phyloP scores from a whole-genome alignment of 2,113 vertebrate genomes.

The Hemibagrus wyckioides region DNA sequence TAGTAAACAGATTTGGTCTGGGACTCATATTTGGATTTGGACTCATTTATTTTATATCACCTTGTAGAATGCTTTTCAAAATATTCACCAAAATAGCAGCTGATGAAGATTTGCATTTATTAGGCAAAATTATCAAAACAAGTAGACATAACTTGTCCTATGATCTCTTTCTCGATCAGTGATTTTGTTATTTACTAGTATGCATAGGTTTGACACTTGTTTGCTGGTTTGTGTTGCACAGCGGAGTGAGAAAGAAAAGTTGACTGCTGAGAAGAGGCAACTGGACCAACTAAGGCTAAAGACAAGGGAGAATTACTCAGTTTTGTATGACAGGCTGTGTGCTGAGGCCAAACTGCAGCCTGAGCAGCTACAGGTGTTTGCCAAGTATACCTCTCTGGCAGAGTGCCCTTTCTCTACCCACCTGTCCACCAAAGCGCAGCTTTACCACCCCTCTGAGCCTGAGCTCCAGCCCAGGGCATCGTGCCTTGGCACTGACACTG shows the following conservation, averaged over 20 bases:
- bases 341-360: slow-evolving; percentile 84
- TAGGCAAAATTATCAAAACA: background rate
- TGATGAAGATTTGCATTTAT: background rate
- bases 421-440: slow-evolving; percentile 69
- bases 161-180: background rate
- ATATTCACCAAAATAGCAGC: background rate
- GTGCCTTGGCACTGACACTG: slow-evolving; percentile 40
- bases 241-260: slow-evolving; percentile 48
- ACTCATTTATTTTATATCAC: background rate
- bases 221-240: slow-evolving; percentile 23
- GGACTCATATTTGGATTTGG: no score
- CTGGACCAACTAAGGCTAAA: slow-evolving; percentile 83
- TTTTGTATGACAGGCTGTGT: slow-evolving; percentile 88
- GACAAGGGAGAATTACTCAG: slow-evolving; percentile 83
- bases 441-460: slow-evolving; percentile 55
- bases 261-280: slow-evolving; percentile 60
- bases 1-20: background rate
- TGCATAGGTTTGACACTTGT: background rate
- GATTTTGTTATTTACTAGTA: background rate
- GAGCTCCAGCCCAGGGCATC: slow-evolving; percentile 45
- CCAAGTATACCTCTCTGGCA: slow-evolving; percentile 80
- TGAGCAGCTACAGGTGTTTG: slow-evolving; percentile 89
- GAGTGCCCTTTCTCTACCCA: slow-evolving; percentile 88
- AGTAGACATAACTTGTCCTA: background rate
- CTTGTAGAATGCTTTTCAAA: background rate